Conservation (phyloP, 64 coral and sea anemone species). For the Anthopleura sola region DNA sequence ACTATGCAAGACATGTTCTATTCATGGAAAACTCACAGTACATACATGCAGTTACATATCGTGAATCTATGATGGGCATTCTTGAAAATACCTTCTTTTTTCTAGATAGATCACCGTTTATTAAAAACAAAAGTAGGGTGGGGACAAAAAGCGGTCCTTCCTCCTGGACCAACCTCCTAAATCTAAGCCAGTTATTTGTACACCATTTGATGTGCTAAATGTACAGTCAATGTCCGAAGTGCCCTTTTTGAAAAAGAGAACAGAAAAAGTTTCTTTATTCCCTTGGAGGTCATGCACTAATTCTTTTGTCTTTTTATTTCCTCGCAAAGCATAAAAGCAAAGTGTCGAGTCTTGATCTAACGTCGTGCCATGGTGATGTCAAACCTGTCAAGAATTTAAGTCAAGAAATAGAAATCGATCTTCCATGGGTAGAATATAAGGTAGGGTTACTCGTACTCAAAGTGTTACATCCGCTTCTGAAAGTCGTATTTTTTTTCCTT, state of each 20-base stretch:
- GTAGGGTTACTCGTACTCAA: background rate
- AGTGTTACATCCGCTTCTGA: background rate
- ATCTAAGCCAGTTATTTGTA: no score
- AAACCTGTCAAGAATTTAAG: constrained; percentile 32
- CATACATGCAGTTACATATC: no score
- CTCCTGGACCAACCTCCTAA: no score
- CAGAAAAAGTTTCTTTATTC: background rate
- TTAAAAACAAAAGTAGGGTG: no score
- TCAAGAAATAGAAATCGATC: constrained; percentile 17
- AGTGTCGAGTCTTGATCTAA: constrained; percentile 37
- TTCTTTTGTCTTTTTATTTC: background rate
- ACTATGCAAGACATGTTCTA: no score
- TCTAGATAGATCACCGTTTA: no score
- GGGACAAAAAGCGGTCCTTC: no score
- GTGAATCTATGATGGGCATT: no score
- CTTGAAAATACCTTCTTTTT: no score
- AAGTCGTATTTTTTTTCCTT: background rate
- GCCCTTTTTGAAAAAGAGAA: background rate
- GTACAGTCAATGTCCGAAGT: no score
- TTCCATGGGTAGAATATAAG: constrained; percentile 17
- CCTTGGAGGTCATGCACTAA: background rate
- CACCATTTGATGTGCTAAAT: no score
- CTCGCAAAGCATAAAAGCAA: constrained; percentile 30
- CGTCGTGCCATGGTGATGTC: constrained; percentile 28
- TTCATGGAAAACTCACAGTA: no score